phyloP scores from a whole-genome alignment of 2,888 invertebrate genomes.

The Drosophila phalerata region DNA sequence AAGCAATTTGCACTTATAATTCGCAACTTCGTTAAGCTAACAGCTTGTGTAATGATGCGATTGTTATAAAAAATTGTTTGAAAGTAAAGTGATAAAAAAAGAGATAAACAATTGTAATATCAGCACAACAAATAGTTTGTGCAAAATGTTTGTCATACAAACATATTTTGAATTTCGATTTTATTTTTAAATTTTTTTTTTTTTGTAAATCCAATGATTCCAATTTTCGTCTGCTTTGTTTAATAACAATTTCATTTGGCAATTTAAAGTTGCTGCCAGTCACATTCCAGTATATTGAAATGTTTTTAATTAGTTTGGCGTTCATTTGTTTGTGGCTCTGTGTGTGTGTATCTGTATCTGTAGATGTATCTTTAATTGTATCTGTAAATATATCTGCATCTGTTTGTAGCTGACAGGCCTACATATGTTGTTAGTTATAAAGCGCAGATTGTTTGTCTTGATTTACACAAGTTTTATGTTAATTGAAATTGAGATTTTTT shows the following conservation, averaged over 20 bases:
- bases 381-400: constrained; percentile 15
- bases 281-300: constrained; percentile 43
- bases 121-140: neutral
- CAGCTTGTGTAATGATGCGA: neutral
- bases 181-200: neutral
- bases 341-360: constrained; percentile 2
- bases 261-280: constrained; percentile 39
- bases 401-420: constrained; percentile 31
- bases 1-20: constrained; percentile 18
- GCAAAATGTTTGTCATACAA: neutral
- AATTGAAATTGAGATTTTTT: constrained; percentile 53
- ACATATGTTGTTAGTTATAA: constrained; percentile 34
- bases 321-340: constrained; percentile 1
- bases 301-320: constrained; percentile 61
- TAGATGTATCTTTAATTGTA: constrained; percentile 10
- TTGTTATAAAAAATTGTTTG: neutral
- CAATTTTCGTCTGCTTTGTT: constrained; percentile 27
- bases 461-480: constrained; percentile 62
- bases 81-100: neutral
- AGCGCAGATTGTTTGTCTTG: constrained; percentile 37
- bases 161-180: neutral
- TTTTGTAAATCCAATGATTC: neutral
- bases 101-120: neutral
- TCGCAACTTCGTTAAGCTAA: constrained; percentile 1
- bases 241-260: constrained; percentile 36